Conservation (phyloP, 2,797 vertebrate genomes). For the Pseudotriccus pelzelni region DNA sequence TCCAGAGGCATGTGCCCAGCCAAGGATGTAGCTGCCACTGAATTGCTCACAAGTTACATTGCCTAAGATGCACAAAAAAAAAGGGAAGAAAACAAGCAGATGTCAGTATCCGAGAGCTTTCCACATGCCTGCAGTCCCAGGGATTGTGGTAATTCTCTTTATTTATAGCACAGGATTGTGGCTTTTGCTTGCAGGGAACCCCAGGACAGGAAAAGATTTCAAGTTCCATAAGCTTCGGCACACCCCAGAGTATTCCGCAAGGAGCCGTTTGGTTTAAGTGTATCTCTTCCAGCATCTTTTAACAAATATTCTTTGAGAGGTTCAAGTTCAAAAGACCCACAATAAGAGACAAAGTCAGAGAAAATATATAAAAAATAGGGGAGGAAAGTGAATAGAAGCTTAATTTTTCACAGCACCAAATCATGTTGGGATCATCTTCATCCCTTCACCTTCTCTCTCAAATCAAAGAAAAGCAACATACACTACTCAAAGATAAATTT, state of each 20-base stretch:
- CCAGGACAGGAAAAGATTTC: background rate
- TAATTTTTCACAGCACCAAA: background rate
- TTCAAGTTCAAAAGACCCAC: background rate
- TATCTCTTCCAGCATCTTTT: background rate
- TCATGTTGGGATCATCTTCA: background rate
- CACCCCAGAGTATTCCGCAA: background rate
- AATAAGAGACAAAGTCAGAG: background rate
- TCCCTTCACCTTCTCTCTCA: background rate
- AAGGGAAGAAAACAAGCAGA: background rate
- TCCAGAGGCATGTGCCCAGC: slow-evolving; percentile 62
- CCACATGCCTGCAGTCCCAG: background rate
- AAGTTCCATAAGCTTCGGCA: background rate
- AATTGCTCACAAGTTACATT: background rate
- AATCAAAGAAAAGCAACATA: background rate
- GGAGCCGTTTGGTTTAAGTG: background rate
- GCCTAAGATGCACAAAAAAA: background rate
- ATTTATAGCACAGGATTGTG: background rate
- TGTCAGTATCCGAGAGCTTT: background rate
- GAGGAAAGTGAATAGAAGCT: background rate
- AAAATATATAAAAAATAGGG: background rate
- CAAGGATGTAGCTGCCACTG: background rate
- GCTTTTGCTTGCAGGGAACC: background rate
- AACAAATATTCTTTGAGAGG: background rate
- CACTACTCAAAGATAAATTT: background rate
- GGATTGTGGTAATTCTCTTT: background rate